Evolutionary conservation across 2,113 vertebrate species (phyloP), one percentile per base, ranked within the genome.

Genomic region (Zootoca vivipara): DNA sequence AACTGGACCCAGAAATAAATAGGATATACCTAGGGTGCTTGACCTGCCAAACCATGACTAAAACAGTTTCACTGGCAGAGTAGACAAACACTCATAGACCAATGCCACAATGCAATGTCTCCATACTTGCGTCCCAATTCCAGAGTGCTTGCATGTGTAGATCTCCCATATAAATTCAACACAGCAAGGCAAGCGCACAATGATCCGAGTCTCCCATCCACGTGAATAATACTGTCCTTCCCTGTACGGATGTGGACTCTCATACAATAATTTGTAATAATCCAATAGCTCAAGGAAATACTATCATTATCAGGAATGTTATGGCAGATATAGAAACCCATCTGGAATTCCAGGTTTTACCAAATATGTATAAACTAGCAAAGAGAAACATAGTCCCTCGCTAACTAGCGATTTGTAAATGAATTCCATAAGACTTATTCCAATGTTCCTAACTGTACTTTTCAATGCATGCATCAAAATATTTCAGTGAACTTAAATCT

Each of bases 381-480:
- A 30, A 38, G 28, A 74, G 69, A 74, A 87, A 26, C 52, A 33
- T 10, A 33, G 33, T 70, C 1, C 40, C 58, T n/a, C 24, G 7
- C 38, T 46, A 42, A 3, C 38, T 40, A 58, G 12, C 20, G 4
- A 15, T 80, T 87, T 87, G 33, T 30, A 58, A 70, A 81, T 38
- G 18, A 86, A 74, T 83, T 58, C 28, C 20, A 24, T 72, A 28
- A 64, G 33, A 24, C 26, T 22, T 52, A 79, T 30, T 78, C 35
- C 65, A 69, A 35, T 12, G 24, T 6, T 81, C 24, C 65, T 30
- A 80, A 24, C 28, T 56, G 67, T 38, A 30, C 20, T 78, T 52
- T 79, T 86, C 58, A 33, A 87, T 70, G 26, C 77, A 87, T 26
- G 18, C 52, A 62, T 74, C 74, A 87, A 67, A 73, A 52, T 67